Percentiles rank a stretch among this genome's conserved stretches.
Conservation (phyloP, 2,113 vertebrate species). For the Glareola pratincola region DNA sequence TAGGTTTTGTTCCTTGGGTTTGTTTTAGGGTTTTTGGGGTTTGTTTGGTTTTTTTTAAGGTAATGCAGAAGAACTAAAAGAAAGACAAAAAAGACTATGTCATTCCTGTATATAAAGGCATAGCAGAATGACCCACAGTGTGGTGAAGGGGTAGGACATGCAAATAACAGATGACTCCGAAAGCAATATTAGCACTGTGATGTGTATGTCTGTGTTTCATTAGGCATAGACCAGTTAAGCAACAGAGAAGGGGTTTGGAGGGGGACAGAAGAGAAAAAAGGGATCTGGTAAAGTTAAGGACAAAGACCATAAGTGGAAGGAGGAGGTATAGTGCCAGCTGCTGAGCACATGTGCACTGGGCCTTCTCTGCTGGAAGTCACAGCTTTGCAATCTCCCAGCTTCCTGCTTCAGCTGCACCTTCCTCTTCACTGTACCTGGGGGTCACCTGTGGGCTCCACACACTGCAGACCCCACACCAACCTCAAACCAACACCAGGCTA, state of each 20-base stretch:
- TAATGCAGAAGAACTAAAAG: neutral
- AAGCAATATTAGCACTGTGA: neutral
- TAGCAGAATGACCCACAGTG: neutral
- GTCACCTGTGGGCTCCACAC: neutral
- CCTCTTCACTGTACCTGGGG: neutral
- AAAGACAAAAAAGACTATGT: too few species aligned
- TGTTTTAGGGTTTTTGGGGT: too few species aligned
- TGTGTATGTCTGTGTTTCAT: neutral
- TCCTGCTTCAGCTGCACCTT: neutral
- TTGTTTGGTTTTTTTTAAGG: neutral
- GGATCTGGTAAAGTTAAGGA: neutral
- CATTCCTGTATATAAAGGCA: neutral
- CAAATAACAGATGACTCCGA: neutral
- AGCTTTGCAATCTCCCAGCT: too few species aligned
- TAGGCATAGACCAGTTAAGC: neutral
- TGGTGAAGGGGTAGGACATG: neutral
- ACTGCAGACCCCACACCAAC: neutral
- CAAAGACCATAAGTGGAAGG: neutral
- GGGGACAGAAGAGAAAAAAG: neutral
- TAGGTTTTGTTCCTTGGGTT: neutral
- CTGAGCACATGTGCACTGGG: neutral
- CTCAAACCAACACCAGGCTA: neutral
- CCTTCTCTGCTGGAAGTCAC: too few species aligned
- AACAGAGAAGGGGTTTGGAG: neutral
- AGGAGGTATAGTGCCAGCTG: neutral